Evolutionary conservation across 2,113 vertebrate species (phyloP).

Genomic region (Pygoscelis adeliae): DNA sequence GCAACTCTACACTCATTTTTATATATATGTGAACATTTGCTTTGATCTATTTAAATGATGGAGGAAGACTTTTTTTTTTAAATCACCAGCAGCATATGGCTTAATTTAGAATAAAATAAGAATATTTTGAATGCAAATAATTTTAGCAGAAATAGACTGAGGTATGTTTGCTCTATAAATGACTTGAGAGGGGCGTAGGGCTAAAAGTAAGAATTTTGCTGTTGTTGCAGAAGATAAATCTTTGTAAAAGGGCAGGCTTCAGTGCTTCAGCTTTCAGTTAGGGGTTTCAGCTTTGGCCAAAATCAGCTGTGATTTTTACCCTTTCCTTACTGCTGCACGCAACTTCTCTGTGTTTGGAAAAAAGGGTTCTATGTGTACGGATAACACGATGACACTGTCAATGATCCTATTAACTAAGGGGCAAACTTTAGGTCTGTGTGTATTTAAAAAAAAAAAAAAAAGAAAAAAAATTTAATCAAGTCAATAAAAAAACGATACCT

Average conservation of each 20-base stretch:
- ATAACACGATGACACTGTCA: not conserved
- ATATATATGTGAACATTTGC: not conserved
- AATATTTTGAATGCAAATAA: slow-evolving; percentile 34
- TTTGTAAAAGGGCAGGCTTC: not conserved
- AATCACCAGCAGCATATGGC: not conserved
- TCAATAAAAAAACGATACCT: not conserved
- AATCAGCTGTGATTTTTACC: slow-evolving; percentile 7
- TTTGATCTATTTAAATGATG: slow-evolving; percentile 10
- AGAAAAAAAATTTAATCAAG: not conserved
- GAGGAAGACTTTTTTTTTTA: not conserved
- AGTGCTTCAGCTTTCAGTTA: not conserved
- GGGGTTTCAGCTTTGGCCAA: not conserved
- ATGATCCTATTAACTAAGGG: not conserved
- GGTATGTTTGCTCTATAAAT: slow-evolving; percentile 8
- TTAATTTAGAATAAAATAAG: slow-evolving; percentile 49
- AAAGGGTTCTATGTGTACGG: not conserved
- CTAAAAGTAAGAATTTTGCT: not conserved
- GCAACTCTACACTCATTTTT: not conserved
- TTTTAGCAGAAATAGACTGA: not conserved
- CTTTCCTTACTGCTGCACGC: not conserved
- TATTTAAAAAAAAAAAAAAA: not conserved
- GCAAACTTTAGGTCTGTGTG: not conserved
- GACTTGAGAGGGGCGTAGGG: not conserved
- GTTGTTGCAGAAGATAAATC: not conserved
- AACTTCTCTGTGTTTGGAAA: not conserved